Percentiles rank a stretch among this genome's conserved stretches.
Evolutionary conservation across 2,797 vertebrate genomes (phyloP).

Genomic region (Pseudotriccus pelzelni): DNA sequence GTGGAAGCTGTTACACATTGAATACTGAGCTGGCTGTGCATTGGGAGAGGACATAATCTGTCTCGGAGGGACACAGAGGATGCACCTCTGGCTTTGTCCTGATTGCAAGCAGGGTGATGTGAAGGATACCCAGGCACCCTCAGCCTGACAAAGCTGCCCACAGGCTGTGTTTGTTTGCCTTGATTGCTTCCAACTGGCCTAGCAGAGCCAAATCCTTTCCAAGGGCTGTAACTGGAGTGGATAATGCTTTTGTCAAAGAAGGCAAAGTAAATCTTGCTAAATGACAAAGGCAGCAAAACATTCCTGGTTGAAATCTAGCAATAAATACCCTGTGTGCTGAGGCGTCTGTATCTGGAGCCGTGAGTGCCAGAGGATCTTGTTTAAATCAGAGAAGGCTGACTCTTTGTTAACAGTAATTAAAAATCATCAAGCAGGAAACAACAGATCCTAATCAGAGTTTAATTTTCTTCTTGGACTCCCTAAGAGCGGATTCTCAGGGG

Average conservation of each 20-base stretch:
- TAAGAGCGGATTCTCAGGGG: not conserved
- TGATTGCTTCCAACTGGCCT: not conserved
- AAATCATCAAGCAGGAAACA: conserved; percentile 19
- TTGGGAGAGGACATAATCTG: not conserved
- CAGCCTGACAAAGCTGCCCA: not conserved
- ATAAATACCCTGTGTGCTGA: not conserved
- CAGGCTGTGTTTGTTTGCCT: not conserved
- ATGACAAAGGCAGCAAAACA: conserved; percentile 13
- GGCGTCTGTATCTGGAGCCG: not conserved
- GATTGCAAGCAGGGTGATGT: not conserved
- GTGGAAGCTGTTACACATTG: not conserved
- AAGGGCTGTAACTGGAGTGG: not conserved
- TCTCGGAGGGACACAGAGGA: not conserved
- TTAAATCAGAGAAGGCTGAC: not conserved
- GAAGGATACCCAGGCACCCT: not conserved
- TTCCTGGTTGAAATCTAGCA: not conserved
- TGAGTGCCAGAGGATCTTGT: not conserved
- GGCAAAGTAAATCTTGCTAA: conserved; percentile 29
- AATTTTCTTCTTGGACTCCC: not conserved
- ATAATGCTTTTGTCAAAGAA: conserved; percentile 11
- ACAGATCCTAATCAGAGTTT: conserved; percentile 13
- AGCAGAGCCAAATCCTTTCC: not conserved
- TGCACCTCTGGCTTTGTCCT: not conserved
- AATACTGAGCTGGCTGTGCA: not conserved
- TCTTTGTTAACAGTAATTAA: not conserved